These are phyloP conservation scores for Xyrichtys novacula DNA, from an alignment of 2,797 vertebrate species.

Conservation along the genomic window DNA sequence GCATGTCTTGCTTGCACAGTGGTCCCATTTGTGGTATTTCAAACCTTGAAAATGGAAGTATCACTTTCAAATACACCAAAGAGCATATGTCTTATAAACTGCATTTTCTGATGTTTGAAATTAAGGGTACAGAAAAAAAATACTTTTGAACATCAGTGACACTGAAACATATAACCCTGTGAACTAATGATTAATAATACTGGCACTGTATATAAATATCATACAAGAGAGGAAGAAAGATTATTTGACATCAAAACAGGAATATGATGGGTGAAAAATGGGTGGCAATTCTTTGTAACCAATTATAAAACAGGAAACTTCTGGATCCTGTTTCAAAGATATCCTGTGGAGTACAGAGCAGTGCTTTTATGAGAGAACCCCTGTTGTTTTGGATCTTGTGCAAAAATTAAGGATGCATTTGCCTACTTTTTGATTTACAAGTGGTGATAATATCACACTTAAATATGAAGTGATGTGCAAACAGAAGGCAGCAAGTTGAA, in stretches of 20 bases:
- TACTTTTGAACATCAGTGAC: neutral
- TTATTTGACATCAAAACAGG: neutral
- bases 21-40: neutral
- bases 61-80: no score
- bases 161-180: neutral
- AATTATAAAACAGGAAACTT: neutral
- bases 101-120: no score
- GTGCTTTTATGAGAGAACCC: neutral
- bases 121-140: neutral
- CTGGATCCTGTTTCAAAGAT: neutral
- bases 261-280: neutral
- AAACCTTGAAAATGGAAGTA: no score
- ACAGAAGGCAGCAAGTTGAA: no score
- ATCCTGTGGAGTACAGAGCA: neutral
- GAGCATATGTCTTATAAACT: no score
- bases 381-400: neutral
- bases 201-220: slow-evolving; percentile 2
- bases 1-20: neutral
- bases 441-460: no score
- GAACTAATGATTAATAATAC: slow-evolving; percentile 13
- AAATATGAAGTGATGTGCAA: no score
- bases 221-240: neutral
- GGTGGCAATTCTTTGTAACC: neutral
- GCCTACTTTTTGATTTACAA: no score
- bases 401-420: neutral